Percentiles rank a stretch among this genome's conserved stretches.
phyloP scores from a whole-genome alignment of 2,888 invertebrate genomes.

The Tineola bisselliella region DNA sequence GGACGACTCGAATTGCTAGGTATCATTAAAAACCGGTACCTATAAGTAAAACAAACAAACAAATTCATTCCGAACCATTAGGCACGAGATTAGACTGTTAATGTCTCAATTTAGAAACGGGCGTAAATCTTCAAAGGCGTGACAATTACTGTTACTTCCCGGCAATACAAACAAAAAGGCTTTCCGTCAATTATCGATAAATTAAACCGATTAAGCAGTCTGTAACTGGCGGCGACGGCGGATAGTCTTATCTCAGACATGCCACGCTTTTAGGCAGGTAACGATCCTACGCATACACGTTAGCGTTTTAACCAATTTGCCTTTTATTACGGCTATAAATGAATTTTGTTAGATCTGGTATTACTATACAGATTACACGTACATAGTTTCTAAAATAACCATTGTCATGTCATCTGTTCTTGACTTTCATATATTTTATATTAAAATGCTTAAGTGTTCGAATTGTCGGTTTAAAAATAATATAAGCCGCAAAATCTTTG shows the following conservation, averaged over 20 bases:
- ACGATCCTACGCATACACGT: slow-evolving; percentile 28
- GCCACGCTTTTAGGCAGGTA: slow-evolving; percentile 66
- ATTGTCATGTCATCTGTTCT: too few species aligned
- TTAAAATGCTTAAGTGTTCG: too few species aligned
- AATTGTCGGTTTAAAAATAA: too few species aligned
- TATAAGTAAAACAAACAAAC: slow-evolving; percentile 55
- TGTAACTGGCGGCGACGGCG: slow-evolving; percentile 56
- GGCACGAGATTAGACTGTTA: slow-evolving; percentile 66
- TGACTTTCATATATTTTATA: background rate
- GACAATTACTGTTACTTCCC: slow-evolving; percentile 68
- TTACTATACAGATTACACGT: background rate
- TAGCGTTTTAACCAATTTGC: slow-evolving; percentile 51
- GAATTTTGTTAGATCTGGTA: slow-evolving; percentile 2
- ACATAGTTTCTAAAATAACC: background rate
- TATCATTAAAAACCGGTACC: slow-evolving; percentile 32
- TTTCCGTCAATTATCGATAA: slow-evolving; percentile 69
- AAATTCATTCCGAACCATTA: slow-evolving; percentile 67
- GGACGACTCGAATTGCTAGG: background rate
- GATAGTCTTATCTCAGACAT: slow-evolving; percentile 58
- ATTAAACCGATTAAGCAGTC: slow-evolving; percentile 66
- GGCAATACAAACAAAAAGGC: slow-evolving; percentile 67
- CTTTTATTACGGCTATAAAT: slow-evolving; percentile 40
- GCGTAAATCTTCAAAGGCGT: slow-evolving; percentile 69
- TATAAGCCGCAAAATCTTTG: too few species aligned
- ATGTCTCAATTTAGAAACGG: slow-evolving; percentile 68